These are phyloP conservation scores for Leptopterna dolabrata DNA, from an alignment of 2,888 invertebrate species.

Conservation along the genomic window DNA sequence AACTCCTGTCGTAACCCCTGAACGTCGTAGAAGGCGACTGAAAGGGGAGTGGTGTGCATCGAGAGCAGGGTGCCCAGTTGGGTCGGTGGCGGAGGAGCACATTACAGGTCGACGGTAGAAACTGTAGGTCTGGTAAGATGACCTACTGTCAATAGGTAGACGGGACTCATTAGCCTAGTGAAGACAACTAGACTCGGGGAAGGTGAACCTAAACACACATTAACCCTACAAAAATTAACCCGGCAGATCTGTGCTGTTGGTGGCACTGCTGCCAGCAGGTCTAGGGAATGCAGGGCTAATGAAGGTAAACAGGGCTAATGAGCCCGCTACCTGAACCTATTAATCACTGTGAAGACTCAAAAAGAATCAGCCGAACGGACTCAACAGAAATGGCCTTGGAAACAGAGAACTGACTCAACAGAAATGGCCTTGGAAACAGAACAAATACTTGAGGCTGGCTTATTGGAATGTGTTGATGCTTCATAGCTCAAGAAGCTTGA, in stretches of 20 bases:
- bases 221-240: not conserved
- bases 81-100: not conserved
- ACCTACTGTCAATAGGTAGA: not conserved
- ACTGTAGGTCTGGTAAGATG: not conserved
- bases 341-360: not conserved
- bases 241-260: not conserved
- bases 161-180: not conserved
- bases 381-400: conserved; percentile 7
- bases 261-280: not conserved
- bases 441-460: not conserved
- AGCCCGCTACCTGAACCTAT: not conserved
- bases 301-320: too few relatives aligned
- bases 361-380: not conserved
- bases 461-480: not conserved
- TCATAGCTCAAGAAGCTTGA: not conserved
- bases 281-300: not conserved
- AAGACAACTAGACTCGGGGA: not conserved
- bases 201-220: too few relatives aligned
- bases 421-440: not conserved
- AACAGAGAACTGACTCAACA: not conserved
- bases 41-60: not conserved
- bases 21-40: not conserved
- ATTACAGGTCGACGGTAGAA: not conserved
- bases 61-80: not conserved
- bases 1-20: not conserved